Percentiles rank a stretch among this genome's conserved stretches.
Conservation (phyloP, 2,797 vertebrate species). For the Pitangus sulphuratus region DNA sequence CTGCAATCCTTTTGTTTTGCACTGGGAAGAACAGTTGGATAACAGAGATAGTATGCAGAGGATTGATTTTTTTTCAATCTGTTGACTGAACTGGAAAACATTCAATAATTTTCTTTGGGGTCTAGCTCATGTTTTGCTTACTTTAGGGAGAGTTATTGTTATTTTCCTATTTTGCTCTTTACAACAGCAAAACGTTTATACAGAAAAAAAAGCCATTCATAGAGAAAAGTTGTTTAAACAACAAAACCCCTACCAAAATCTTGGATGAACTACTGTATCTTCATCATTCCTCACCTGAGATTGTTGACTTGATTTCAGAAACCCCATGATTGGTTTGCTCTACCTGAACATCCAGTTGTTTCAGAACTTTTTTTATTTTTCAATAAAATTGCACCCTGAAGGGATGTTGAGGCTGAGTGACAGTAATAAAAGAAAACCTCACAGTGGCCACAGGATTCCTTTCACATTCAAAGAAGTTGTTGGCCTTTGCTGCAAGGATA, state of each 20-base stretch:
- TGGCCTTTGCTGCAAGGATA: neutral
- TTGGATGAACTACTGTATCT: neutral
- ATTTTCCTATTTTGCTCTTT: neutral
- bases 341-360: neutral
- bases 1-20: constrained; percentile 38
- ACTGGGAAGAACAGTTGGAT: neutral
- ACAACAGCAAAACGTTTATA: neutral
- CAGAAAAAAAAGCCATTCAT: neutral
- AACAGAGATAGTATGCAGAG: neutral
- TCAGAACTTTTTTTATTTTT: neutral
- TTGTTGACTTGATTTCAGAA: neutral
- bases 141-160: neutral
- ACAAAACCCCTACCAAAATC: neutral
- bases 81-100: neutral
- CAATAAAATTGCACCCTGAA: neutral
- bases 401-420: neutral
- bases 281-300: neutral
- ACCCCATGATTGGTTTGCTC: neutral
- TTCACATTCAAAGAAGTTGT: neutral
- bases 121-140: neutral
- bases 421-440: neutral
- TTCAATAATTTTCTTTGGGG: neutral
- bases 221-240: neutral
- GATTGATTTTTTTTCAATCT: neutral
- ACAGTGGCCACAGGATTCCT: neutral